Conservation (phyloP, 2,113 vertebrate species). For the Pteropus alecto region DNA sequence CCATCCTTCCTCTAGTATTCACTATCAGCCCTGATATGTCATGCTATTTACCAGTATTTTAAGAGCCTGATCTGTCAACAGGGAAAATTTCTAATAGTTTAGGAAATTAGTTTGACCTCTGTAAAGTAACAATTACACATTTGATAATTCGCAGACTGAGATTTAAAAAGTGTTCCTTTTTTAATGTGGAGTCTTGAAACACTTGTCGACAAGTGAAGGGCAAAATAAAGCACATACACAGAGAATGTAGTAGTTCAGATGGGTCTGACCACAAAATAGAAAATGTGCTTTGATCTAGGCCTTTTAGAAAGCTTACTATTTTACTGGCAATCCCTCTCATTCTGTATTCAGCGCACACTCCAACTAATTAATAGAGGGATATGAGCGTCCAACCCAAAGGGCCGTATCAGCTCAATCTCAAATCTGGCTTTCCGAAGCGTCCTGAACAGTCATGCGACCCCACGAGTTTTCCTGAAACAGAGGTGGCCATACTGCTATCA, state of each 20-base stretch:
- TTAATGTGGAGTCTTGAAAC: slow-evolving; percentile 62
- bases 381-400: neutral
- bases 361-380: neutral
- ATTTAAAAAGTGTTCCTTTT: slow-evolving; percentile 66
- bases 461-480: neutral
- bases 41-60: slow-evolving; percentile 41
- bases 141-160: slow-evolving; percentile 54
- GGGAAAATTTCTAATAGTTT: slow-evolving; percentile 58
- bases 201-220: slow-evolving; percentile 53
- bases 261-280: neutral
- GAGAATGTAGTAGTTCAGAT: slow-evolving; percentile 39
- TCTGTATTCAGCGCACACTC: neutral
- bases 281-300: neutral
- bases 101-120: slow-evolving; percentile 56
- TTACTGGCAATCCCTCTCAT: neutral
- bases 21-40: neutral
- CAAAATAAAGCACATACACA: slow-evolving; percentile 61
- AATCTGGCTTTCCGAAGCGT: neutral
- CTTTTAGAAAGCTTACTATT: neutral
- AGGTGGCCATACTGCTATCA: neutral
- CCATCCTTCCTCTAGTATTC: neutral
- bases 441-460: neutral
- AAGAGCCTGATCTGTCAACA: slow-evolving; percentile 59
- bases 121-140: slow-evolving; percentile 71
- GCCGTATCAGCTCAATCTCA: neutral